Conservation (phyloP, 1,140 invertebrate species). For the Olivierus martensii region DNA sequence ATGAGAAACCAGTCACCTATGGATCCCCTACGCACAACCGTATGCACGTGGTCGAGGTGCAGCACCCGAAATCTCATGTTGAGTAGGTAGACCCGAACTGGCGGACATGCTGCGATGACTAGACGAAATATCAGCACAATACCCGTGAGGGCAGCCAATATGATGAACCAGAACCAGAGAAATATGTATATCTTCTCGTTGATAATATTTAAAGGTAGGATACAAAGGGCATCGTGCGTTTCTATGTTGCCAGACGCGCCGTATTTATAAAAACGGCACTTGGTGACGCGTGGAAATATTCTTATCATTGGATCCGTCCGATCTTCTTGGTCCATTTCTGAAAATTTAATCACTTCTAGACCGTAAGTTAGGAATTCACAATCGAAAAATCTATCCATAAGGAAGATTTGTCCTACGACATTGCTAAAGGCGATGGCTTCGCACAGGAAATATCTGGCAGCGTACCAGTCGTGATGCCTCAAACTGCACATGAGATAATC, state of each 20-base stretch:
- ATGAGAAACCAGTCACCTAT: conserved; percentile 92
- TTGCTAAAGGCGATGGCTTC: conserved; percentile 77
- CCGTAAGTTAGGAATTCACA: conserved; percentile 91
- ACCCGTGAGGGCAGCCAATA: conserved; percentile 53
- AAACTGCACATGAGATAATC: conserved; percentile 88
- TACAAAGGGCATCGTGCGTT: conserved; percentile 69
- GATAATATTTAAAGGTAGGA: conserved; percentile 72
- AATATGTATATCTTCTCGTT: conserved; percentile 86
- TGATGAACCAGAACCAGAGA: conserved; percentile 80
- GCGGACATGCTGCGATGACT: conserved; percentile 58
- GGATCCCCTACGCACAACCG: conserved; percentile 74
- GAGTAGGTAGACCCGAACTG: conserved; percentile 77
- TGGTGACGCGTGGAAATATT: conserved; percentile 83
- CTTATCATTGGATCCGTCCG: conserved; percentile 86
- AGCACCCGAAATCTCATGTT: conserved; percentile 72
- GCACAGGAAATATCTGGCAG: conserved; percentile 85
- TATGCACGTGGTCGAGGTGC: conserved; percentile 73
- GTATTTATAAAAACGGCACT: conserved; percentile 75
- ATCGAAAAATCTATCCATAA: conserved; percentile 93
- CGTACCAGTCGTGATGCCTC: conserved; percentile 91
- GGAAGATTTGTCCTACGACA: conserved; percentile 91
- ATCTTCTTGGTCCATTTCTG: conserved; percentile 84
- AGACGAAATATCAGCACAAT: conserved; percentile 59
- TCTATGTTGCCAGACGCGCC: conserved; percentile 68
- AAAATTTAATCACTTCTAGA: conserved; percentile 78